phyloP scores from a whole-genome alignment of 53 echinoderm and acorn worm species.

The Antedon mediterranea region DNA sequence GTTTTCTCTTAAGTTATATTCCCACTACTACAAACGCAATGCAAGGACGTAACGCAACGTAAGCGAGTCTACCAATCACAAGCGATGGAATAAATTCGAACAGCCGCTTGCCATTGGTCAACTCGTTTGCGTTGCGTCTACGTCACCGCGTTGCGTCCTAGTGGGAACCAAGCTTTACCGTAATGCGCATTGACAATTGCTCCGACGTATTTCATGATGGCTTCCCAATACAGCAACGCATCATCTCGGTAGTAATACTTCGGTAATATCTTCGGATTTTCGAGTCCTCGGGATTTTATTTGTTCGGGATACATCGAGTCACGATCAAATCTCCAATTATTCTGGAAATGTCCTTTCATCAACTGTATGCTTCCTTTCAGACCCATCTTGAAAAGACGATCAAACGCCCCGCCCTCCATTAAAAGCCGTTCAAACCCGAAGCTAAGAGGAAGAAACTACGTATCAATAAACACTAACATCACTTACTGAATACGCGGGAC shows the following conservation, averaged over 20 bases:
- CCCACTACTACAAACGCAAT: too few species aligned
- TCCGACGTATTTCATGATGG: slow-evolving; percentile 17
- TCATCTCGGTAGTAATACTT: neutral
- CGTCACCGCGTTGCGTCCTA: too few species aligned
- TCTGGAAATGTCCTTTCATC: neutral
- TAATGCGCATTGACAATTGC: slow-evolving; percentile 11
- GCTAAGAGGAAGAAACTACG: too few species aligned
- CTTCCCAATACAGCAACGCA: neutral
- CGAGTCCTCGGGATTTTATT: neutral
- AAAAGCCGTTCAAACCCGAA: neutral
- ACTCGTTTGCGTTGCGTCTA: too few species aligned
- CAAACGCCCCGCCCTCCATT: neutral
- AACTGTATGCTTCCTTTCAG: neutral
- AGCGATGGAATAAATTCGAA: too few species aligned
- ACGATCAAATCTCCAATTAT: neutral
- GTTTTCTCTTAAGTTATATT: too few species aligned
- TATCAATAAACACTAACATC: too few species aligned
- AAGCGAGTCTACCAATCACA: too few species aligned
- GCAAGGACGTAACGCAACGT: too few species aligned
- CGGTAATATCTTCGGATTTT: neutral
- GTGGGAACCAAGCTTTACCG: slow-evolving; percentile 2
- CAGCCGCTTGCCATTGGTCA: too few species aligned
- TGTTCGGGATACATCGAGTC: neutral
- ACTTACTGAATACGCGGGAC: too few species aligned
- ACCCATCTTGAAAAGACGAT: neutral